These are phyloP conservation scores for Lampropteryx suffumata DNA, from an alignment of 2,888 invertebrate species.

Conservation along the genomic window DNA sequence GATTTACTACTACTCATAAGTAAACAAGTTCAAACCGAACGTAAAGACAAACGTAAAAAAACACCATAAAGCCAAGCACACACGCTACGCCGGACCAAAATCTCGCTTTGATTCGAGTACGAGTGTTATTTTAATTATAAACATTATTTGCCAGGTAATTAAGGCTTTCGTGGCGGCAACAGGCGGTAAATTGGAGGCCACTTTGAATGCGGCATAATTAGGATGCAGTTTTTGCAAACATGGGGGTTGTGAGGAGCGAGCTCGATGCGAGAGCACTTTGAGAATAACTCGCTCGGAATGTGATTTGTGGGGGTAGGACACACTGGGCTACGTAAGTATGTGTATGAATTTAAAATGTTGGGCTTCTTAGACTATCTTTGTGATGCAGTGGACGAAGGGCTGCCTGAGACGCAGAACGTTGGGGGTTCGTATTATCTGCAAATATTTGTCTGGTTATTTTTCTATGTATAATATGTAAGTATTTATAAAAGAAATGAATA, in stretches of 20 bases:
- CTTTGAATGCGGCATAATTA: conserved; percentile 72
- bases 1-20: background rate
- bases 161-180: conserved; percentile 62
- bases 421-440: no score
- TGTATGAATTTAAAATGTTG: background rate
- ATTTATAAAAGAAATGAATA: no score
- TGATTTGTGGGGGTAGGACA: conserved; percentile 36
- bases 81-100: conserved; percentile 60
- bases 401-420: no score
- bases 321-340: background rate
- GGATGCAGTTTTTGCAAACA: conserved; percentile 65
- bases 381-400: no score
- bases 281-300: conserved; percentile 54
- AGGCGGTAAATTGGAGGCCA: conserved; percentile 64
- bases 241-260: conserved; percentile 27
- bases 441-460: no score
- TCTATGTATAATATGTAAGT: no score
- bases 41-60: conserved; percentile 48
- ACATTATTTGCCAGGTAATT: conserved; percentile 80
- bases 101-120: conserved; percentile 68
- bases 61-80: conserved; percentile 63
- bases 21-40: conserved; percentile 36
- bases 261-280: conserved; percentile 47
- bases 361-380: no score
- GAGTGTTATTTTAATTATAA: conserved; percentile 81